Percentiles rank a stretch among this genome's conserved stretches.
phyloP scores from a whole-genome alignment of 1,140 invertebrate genomes.

The Meloidogyne hapla region DNA sequence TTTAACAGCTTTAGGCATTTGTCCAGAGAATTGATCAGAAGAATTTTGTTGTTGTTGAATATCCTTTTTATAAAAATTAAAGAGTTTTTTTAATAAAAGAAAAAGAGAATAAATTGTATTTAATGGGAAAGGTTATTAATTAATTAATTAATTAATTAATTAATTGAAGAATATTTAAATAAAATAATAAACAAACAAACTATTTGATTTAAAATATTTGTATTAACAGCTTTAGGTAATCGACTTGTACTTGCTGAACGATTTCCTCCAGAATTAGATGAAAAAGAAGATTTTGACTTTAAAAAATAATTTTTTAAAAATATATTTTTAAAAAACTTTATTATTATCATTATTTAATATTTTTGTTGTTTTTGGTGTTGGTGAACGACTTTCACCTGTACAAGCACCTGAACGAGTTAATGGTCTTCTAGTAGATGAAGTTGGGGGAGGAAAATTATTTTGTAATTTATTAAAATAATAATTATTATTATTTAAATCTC shows the following conservation, averaged over 20 bases:
- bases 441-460: constrained; percentile 1
- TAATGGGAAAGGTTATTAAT: no score
- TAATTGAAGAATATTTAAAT: background rate
- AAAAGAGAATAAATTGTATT: no score
- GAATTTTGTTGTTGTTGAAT: background rate
- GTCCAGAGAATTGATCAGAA: background rate
- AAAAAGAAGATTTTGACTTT: background rate
- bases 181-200: background rate
- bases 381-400: background rate
- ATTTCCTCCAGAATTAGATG: constrained; percentile 7
- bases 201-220: constrained; percentile 1
- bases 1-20: constrained; percentile 23
- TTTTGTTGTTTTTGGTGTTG: background rate
- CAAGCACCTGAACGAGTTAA: background rate
- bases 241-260: constrained; percentile 21
- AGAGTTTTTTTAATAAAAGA: no score
- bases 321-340: background rate
- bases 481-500: constrained; percentile 15
- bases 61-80: background rate
- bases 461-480: background rate
- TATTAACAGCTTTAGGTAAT: constrained; percentile 13
- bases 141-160: background rate
- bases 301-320: background rate
- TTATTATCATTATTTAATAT: background rate
- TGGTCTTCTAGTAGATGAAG: constrained; percentile 20